These are phyloP conservation scores for Saturnia pavonia DNA, from an alignment of 2,888 invertebrate species.

Conservation along the genomic window DNA sequence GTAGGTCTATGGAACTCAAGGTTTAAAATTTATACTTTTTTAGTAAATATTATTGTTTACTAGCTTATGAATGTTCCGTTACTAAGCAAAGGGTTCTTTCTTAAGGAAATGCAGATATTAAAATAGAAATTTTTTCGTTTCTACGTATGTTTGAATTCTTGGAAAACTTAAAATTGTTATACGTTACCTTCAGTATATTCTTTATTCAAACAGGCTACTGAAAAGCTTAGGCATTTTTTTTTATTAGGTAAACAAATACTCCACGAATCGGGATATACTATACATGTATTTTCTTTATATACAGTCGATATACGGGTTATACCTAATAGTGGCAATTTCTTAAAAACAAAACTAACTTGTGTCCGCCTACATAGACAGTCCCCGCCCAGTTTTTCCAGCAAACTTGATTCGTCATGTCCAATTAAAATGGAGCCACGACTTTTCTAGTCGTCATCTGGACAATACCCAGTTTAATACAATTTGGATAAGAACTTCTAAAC, in stretches of 20 bases:
- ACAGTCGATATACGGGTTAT: background rate
- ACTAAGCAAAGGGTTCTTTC: too few relatives aligned
- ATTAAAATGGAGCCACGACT: slow-evolving; percentile 71
- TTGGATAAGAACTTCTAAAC: slow-evolving; percentile 22
- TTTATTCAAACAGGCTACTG: background rate
- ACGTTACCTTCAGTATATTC: background rate
- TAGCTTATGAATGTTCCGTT: too few relatives aligned
- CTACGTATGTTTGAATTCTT: too few relatives aligned
- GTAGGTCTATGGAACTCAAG: too few relatives aligned
- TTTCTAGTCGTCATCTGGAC: slow-evolving; percentile 46
- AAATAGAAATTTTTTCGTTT: too few relatives aligned
- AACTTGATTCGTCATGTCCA: slow-evolving; percentile 75
- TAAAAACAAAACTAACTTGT: slow-evolving; percentile 29
- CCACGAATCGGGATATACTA: too few relatives aligned
- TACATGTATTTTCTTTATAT: background rate
- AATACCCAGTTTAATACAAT: background rate
- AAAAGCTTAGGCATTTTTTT: background rate
- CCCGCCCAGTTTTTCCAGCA: slow-evolving; percentile 70
- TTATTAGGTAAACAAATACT: too few relatives aligned
- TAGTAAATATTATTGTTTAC: too few relatives aligned
- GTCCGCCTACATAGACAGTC: slow-evolving; percentile 64
- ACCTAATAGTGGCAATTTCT: background rate
- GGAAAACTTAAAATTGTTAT: background rate
- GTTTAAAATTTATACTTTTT: too few relatives aligned
- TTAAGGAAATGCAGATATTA: too few relatives aligned